These are phyloP conservation scores for Eurytemora carolleeae DNA, from an alignment of 1,140 invertebrate species.

Conservation along the genomic window DNA sequence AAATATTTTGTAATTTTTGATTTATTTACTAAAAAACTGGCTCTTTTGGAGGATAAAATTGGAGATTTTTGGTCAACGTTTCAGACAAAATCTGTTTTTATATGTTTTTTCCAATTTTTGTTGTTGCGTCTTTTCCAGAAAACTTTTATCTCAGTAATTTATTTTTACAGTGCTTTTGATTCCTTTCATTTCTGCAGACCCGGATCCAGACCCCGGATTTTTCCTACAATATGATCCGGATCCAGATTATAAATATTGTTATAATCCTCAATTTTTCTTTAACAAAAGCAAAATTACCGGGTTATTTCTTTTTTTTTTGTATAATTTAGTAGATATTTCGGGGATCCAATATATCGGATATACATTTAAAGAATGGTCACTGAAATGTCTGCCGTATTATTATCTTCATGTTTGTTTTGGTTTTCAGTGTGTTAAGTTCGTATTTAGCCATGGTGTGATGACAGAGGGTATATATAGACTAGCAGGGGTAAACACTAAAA, in stretches of 20 bases:
- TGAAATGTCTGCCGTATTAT: neutral
- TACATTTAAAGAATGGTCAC: neutral
- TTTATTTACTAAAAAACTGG: neutral
- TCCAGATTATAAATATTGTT: no score
- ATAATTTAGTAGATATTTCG: no score
- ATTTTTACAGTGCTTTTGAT: no score
- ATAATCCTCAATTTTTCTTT: neutral
- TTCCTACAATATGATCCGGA: no score
- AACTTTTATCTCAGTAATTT: no score
- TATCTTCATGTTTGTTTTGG: neutral
- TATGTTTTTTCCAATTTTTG: neutral
- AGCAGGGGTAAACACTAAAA: constrained; percentile 49
- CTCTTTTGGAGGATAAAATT: neutral
- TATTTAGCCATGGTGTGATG: constrained; percentile 58
- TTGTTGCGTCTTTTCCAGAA: no score
- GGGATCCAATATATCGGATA: neutral
- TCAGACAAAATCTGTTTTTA: neutral
- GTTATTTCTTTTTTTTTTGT: no score
- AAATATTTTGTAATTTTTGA: neutral
- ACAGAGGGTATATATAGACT: constrained; percentile 65
- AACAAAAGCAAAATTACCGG: neutral
- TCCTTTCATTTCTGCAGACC: no score
- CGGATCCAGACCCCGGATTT: no score
- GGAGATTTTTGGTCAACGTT: neutral
- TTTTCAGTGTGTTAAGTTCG: constrained; percentile 53